Evolutionary conservation across 92 coral and sea anemone species (phyloP), one percentile per base, ranked within the genome.

Genomic region (Phenganax marumi): DNA sequence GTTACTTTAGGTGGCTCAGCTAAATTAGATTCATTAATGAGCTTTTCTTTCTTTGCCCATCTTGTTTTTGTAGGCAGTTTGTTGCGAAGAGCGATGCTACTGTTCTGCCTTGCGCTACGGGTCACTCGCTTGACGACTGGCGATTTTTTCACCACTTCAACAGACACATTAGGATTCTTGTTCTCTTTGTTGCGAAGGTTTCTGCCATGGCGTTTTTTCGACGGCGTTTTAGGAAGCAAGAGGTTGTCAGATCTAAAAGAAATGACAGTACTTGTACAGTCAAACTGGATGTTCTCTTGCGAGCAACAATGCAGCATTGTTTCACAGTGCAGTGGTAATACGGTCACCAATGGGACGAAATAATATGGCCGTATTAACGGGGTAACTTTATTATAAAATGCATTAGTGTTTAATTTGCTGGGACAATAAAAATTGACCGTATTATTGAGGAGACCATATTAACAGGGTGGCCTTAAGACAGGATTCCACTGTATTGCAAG

Each of bases 221-320:
- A 66, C 17, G 72, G 72, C 3, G 72, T 66, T 23, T 66, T 66
- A 25, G 72, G 72, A 14, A 66, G 50, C 7, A 66, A 23, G 6
- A 66, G n/a, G 11, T 66, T 66, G 19, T 66, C 72, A 22, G 72
- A 66, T 33, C 72, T 66, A 39, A 58, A 23, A 23, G 21, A 58
- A 58, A 58, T 14, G 62, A 14, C 3, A 56, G 7, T 6, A 14
- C 19, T 33, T 33, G 43, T 33, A 1, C 43, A 5, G 43, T 33
- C 5, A 33, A 33, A 33, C 43, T 5, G 5, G 43, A 33, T 33
- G 43, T 5, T 33, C 43, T 33, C 43, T 33, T 33, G 43, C 43
- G 43, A 33, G 43, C 43, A 33, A 33, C 43, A 33, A 1, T 33
- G 5, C 43, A 33, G 43, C 43, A 33, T 33, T 33, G 43, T 33